phyloP scores from a whole-genome alignment of 2,113 vertebrate genomes.

The Laterallus jamaicensis region DNA sequence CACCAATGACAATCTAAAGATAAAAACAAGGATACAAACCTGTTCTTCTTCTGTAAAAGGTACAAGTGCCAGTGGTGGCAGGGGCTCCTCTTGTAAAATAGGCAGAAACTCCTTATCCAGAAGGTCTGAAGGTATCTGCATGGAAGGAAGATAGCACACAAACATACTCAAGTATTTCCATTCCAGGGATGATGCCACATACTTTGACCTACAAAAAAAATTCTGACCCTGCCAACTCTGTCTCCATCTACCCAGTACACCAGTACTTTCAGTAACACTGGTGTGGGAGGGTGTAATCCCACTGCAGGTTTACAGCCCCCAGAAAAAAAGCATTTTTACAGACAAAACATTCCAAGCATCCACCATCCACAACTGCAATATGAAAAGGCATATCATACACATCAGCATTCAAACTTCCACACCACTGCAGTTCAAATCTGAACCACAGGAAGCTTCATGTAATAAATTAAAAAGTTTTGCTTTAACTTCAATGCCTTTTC shows the following conservation, averaged over 20 bases:
- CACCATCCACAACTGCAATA: neutral
- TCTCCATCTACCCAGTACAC: neutral
- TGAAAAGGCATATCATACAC: neutral
- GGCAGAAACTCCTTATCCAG: slow-evolving; percentile 98
- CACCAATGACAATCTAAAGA: neutral
- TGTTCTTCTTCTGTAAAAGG: slow-evolving; percentile 99
- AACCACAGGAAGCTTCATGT: neutral
- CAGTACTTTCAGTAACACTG: neutral
- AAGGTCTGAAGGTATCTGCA: slow-evolving; percentile 94
- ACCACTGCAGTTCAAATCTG: neutral
- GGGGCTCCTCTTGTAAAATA: slow-evolving; percentile 97
- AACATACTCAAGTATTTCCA: neutral
- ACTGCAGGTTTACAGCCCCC: neutral
- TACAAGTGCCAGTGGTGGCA: slow-evolving; percentile 94
- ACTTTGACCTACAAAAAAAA: neutral
- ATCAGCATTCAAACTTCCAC: neutral
- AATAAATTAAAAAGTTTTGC: neutral
- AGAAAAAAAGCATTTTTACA: neutral
- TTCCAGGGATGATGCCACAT: neutral
- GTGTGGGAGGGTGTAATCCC: accelerated
- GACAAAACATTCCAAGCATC: neutral
- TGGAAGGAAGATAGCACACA: neutral
- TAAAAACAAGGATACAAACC: slow-evolving; percentile 71
- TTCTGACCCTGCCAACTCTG: neutral
- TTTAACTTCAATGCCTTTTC: neutral